phyloP scores from a whole-genome alignment of 2,113 vertebrate species.

The Elephantulus edwardii region DNA sequence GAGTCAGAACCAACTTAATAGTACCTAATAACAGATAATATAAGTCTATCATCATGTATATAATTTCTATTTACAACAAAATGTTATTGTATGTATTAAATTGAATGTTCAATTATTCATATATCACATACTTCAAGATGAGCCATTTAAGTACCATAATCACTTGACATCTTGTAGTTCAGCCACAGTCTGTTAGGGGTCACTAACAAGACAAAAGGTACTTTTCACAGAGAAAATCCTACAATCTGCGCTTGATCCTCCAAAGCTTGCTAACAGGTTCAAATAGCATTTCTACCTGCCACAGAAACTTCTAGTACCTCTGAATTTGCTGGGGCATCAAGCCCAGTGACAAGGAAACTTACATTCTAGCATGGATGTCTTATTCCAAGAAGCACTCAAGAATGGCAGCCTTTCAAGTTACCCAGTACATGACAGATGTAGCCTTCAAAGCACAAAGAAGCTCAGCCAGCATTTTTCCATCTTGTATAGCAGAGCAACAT shows the following conservation, averaged over 20 bases:
- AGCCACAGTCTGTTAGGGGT: background rate
- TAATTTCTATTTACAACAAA: background rate
- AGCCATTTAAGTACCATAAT: background rate
- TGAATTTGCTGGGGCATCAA: background rate
- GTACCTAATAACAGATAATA: background rate
- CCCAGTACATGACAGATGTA: background rate
- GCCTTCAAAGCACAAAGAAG: slow-evolving; percentile 14
- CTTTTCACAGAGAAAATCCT: slow-evolving; percentile 23
- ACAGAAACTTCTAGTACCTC: background rate
- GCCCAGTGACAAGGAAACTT: background rate
- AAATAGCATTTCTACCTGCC: background rate
- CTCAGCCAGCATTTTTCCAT: background rate
- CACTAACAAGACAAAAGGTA: slow-evolving; percentile 9
- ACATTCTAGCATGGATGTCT: background rate
- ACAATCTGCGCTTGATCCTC: background rate
- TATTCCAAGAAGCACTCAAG: background rate
- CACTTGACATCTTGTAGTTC: background rate
- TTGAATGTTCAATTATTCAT: background rate
- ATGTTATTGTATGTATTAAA: background rate
- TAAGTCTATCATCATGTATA: background rate
- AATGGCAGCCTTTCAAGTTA: background rate
- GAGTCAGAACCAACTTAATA: background rate
- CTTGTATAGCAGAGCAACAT: background rate
- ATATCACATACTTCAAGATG: background rate
- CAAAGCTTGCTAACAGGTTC: background rate